Percentiles rank a stretch among this genome's conserved stretches.
phyloP scores from a whole-genome alignment of 2,888 invertebrate genomes.

The Nezara viridula region DNA sequence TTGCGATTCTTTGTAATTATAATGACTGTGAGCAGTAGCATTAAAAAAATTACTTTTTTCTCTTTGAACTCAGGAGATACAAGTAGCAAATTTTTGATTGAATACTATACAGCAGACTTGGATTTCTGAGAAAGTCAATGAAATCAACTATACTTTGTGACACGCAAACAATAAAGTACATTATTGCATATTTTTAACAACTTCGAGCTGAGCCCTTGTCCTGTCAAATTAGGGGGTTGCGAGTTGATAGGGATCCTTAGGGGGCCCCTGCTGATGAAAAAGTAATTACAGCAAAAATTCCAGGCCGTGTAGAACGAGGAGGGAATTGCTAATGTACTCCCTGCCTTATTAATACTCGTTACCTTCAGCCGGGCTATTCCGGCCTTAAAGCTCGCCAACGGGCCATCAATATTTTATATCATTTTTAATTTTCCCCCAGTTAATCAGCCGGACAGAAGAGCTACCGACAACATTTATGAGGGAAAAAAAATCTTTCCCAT shows the following conservation, averaged over 20 bases:
- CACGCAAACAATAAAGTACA: not conserved
- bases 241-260: constrained; percentile 13
- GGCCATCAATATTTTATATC: constrained; percentile 8
- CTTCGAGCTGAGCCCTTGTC: not conserved
- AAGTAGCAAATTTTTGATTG: too few relatives aligned
- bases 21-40: too few relatives aligned
- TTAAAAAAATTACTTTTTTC: too few relatives aligned
- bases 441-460: constrained; percentile 24
- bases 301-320: not conserved
- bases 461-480: constrained; percentile 15
- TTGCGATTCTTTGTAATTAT: too few relatives aligned
- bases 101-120: too few relatives aligned
- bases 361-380: not conserved
- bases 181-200: not conserved
- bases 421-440: constrained; percentile 37
- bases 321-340: not conserved
- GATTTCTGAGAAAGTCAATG: too few relatives aligned
- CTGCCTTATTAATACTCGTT: constrained; percentile 18
- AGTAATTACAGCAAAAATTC: constrained; percentile 31
- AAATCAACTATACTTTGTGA: too few relatives aligned
- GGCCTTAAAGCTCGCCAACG: constrained; percentile 1
- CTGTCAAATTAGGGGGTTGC: not conserved
- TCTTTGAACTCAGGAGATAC: too few relatives aligned
- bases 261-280: not conserved
- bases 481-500: not conserved